These are phyloP conservation scores for Phortica variegata DNA, from an alignment of 1,140 invertebrate genomes.

Conservation along the genomic window DNA sequence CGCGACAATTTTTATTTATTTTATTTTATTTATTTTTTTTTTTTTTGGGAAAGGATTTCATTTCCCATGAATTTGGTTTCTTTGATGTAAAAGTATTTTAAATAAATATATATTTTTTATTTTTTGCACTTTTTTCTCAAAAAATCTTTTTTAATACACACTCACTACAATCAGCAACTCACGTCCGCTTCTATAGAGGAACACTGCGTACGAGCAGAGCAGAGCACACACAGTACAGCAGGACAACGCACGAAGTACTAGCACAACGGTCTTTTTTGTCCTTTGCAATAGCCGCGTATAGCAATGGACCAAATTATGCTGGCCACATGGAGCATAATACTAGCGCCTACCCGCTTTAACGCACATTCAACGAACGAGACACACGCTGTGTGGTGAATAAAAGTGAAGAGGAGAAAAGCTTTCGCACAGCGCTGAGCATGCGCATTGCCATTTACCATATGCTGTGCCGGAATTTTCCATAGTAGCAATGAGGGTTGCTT, in stretches of 20 bases:
- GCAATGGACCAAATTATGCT: constrained; percentile 43
- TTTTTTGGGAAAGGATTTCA: too few relatives aligned
- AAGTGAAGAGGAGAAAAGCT: constrained; percentile 27
- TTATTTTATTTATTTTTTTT: too few relatives aligned
- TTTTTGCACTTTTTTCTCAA: too few relatives aligned
- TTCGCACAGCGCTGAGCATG: constrained; percentile 23
- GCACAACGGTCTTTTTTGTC: constrained; percentile 46
- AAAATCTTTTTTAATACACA: too few relatives aligned
- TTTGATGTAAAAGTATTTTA: too few relatives aligned
- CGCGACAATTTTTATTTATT: too few relatives aligned
- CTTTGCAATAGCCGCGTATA: background rate
- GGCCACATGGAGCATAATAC: constrained; percentile 27
- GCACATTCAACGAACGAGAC: background rate
- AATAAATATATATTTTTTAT: too few relatives aligned
- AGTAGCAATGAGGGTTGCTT: constrained; percentile 39
- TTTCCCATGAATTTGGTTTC: too few relatives aligned
- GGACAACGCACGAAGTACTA: constrained; percentile 56
- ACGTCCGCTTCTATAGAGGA: too few relatives aligned
- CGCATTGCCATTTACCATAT: constrained; percentile 12
- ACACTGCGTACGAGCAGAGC: too few relatives aligned
- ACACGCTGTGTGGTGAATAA: constrained; percentile 34
- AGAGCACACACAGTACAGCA: constrained; percentile 32
- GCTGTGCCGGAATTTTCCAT: constrained; percentile 33
- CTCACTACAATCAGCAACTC: too few relatives aligned
- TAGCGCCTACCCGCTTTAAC: constrained; percentile 13